Conservation (phyloP, 1,140 invertebrate genomes). For the Rhyzopertha dominica region DNA sequence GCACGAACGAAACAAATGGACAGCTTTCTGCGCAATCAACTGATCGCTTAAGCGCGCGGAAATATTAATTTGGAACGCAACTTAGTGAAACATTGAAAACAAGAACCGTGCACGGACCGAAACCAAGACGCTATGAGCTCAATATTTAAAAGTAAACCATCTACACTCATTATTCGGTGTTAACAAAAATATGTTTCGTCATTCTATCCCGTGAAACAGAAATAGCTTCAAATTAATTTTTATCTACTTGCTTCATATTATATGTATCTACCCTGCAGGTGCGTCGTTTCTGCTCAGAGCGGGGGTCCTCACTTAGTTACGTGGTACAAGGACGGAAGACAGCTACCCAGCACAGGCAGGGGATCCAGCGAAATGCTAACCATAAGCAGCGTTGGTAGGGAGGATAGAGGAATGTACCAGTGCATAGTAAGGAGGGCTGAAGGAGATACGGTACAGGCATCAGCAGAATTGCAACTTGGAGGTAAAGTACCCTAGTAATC, state of each 20-base stretch:
- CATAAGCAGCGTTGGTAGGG: slow-evolving; percentile 63
- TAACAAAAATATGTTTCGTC: no score
- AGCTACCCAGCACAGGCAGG: slow-evolving; percentile 60
- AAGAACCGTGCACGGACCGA: no score
- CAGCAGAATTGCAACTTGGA: slow-evolving; percentile 73
- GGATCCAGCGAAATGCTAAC: slow-evolving; percentile 59
- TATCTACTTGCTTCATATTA: not conserved
- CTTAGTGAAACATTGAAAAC: no score
- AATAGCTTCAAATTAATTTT: slow-evolving; percentile 28
- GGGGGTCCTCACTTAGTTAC: slow-evolving; percentile 50
- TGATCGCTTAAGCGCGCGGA: no score
- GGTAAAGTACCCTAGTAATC: slow-evolving; percentile 51
- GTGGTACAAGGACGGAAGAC: slow-evolving; percentile 66
- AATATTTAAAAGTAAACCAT: no score
- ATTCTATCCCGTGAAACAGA: no score
- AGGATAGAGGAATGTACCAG: slow-evolving; percentile 82
- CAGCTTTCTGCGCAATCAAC: no score
- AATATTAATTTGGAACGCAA: no score
- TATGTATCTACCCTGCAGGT: slow-evolving; percentile 46
- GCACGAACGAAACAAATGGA: no score
- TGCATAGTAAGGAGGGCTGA: slow-evolving; percentile 71
- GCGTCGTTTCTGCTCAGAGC: slow-evolving; percentile 45
- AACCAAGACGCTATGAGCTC: no score
- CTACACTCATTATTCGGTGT: no score
- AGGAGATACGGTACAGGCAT: slow-evolving; percentile 72